Conservation (phyloP, 64 coral and sea anemone genomes). For the Pachyseris speciosa region DNA sequence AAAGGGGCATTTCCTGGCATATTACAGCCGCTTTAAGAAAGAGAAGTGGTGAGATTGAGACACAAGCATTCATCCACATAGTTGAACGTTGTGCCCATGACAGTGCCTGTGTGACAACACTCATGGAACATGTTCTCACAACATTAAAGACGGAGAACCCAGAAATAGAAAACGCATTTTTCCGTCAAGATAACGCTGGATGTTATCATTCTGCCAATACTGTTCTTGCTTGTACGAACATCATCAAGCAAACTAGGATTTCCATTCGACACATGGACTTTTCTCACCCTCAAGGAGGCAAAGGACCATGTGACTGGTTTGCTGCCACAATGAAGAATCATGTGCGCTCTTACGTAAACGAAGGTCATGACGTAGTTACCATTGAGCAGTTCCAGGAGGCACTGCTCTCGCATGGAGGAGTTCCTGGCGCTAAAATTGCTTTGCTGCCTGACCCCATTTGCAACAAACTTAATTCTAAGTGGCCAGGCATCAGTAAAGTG, state of each 20-base stretch:
- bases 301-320: background rate
- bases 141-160: background rate
- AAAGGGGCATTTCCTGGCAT: conserved; percentile 37
- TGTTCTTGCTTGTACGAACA: conserved; percentile 7
- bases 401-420: background rate
- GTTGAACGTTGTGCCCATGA: conserved; percentile 21
- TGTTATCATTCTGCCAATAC: conserved; percentile 43
- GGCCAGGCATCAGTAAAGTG: background rate
- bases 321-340: background rate
- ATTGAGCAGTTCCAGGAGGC: background rate
- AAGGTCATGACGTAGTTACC: background rate
- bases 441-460: background rate
- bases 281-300: conserved; percentile 1
- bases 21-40: background rate
- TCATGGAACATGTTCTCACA: background rate
- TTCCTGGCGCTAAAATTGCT: background rate
- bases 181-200: conserved; percentile 48
- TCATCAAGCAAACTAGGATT: conserved; percentile 22
- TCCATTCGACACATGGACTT: conserved; percentile 8
- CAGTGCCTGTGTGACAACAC: background rate
- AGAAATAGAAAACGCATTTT: background rate
- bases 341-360: background rate
- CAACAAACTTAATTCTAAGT: background rate
- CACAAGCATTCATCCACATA: conserved; percentile 37
- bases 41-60: conserved; percentile 6